These are phyloP conservation scores for Villa cingulata DNA, from an alignment of 2,888 invertebrate species.

Conservation along the genomic window DNA sequence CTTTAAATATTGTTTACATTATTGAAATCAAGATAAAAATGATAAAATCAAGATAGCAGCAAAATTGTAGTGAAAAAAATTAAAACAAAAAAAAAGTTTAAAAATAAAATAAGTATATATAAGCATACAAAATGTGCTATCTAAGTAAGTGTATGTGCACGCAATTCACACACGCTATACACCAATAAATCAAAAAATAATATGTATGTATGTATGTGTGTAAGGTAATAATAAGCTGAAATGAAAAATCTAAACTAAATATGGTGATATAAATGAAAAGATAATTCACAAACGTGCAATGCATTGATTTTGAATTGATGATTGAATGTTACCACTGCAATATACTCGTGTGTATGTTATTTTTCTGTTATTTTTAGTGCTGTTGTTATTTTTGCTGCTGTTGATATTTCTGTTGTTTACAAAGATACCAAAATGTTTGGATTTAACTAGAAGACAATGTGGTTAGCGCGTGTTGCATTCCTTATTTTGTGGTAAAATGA, in stretches of 20 bases:
- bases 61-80: not conserved
- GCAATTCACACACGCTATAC: too few relatives aligned
- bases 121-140: not conserved
- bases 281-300: not conserved
- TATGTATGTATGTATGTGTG: too few relatives aligned
- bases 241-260: not conserved
- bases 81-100: not conserved
- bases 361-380: too few relatives aligned
- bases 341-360: too few relatives aligned
- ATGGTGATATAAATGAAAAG: not conserved
- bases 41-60: not conserved
- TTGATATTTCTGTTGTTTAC: too few relatives aligned
- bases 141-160: too few relatives aligned
- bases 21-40: not conserved
- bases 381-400: too few relatives aligned
- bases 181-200: not conserved
- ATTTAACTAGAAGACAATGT: slow-evolving; percentile 4
- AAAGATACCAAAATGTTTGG: not conserved
- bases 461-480: slow-evolving; percentile 12
- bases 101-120: not conserved
- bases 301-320: not conserved
- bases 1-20: too few relatives aligned
- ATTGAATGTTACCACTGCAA: too few relatives aligned
- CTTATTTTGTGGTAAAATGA: slow-evolving; percentile 5
- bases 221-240: too few relatives aligned